A percentile compares a stretch with the other conserved stretches of the same genome.
Evolutionary conservation across 2,113 vertebrate genomes (phyloP).

Genomic region (Platanista minor): DNA sequence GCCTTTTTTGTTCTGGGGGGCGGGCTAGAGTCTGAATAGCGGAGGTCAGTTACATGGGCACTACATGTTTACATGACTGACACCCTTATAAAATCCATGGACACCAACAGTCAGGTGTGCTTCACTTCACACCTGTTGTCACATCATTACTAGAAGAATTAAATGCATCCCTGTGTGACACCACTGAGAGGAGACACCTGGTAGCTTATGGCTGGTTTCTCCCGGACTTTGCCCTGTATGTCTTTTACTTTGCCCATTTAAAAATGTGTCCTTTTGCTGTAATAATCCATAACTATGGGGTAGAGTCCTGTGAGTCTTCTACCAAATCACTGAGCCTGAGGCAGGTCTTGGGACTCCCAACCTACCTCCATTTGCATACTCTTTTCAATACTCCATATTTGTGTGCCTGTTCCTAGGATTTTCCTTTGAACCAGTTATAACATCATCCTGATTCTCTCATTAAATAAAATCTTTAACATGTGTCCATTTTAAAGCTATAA

Average conservation of each 20-base stretch:
- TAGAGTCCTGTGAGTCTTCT: neutral
- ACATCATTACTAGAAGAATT: neutral
- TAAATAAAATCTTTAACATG: neutral
- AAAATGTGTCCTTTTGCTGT: neutral
- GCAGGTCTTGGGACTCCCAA: neutral
- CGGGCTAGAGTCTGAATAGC: neutral
- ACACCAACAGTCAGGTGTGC: neutral
- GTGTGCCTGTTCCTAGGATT: neutral
- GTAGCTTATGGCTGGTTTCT: neutral
- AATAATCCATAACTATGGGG: neutral
- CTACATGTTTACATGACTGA: neutral
- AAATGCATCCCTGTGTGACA: accelerated
- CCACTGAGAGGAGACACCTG: neutral
- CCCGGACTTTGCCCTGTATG: neutral
- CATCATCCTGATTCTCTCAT: neutral
- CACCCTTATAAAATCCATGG: neutral
- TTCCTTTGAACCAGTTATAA: neutral
- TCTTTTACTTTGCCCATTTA: neutral
- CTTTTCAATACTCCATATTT: neutral
- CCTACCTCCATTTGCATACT: neutral
- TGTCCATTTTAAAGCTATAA: neutral
- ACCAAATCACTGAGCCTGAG: neutral
- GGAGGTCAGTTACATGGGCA: neutral
- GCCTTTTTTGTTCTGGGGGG: neutral
- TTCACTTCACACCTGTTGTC: neutral